phyloP scores from a whole-genome alignment of 2,888 invertebrate species.

The Trichogramma evanescens region DNA sequence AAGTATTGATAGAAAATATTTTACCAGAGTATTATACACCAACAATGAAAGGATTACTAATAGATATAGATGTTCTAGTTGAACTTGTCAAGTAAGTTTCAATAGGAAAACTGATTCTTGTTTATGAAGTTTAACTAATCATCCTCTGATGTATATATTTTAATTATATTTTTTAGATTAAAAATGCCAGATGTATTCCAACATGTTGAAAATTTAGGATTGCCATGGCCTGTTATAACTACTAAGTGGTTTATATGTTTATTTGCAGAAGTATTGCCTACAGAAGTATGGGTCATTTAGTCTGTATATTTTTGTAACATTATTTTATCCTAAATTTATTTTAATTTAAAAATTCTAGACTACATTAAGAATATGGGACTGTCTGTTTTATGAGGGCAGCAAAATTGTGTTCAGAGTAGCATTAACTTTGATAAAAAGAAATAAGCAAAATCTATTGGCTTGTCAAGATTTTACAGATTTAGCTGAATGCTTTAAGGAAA shows the following conservation, averaged over 20 bases:
- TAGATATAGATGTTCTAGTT: slow-evolving; percentile 83
- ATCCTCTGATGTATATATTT: not conserved
- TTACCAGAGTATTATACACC: slow-evolving; percentile 82
- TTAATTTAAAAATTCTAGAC: slow-evolving; percentile 52
- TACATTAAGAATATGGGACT: slow-evolving; percentile 91
- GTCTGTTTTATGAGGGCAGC: slow-evolving; percentile 88
- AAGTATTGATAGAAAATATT: slow-evolving; percentile 78
- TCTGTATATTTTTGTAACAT: slow-evolving; percentile 9
- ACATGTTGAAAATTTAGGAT: slow-evolving; percentile 71
- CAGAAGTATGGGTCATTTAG: slow-evolving; percentile 56
- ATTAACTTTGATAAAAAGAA: slow-evolving; percentile 71
- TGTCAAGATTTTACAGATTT: slow-evolving; percentile 76
- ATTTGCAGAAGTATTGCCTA: slow-evolving; percentile 86
- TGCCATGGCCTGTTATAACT: slow-evolving; percentile 85
- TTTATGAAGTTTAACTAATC: not conserved
- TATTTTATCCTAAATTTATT: slow-evolving; percentile 1
- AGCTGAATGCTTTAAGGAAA: slow-evolving; percentile 74
- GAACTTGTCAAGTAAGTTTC: slow-evolving; percentile 62
- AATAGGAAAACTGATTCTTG: slow-evolving; percentile 1
- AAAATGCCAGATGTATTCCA: slow-evolving; percentile 75
- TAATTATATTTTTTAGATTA: slow-evolving; percentile 50
- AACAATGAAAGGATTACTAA: slow-evolving; percentile 82
- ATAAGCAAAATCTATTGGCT: slow-evolving; percentile 63
- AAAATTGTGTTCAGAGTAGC: slow-evolving; percentile 88
- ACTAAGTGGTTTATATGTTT: slow-evolving; percentile 96